Evolutionary conservation across 2,113 vertebrate genomes (phyloP), one percentile per base, ranked within the genome.

Genomic region (Nansenia antarctica): DNA sequence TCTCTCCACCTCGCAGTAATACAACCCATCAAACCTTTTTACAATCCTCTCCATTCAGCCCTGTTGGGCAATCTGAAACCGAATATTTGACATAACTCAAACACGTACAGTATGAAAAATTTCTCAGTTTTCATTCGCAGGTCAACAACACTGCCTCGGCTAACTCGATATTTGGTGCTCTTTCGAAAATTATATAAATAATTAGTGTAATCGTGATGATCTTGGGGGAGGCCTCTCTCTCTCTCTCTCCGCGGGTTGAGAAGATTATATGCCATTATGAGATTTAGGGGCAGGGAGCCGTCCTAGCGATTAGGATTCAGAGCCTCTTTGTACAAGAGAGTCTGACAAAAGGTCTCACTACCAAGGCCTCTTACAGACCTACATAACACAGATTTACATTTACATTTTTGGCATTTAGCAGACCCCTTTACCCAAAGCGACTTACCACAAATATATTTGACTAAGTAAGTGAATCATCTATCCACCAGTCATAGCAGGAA

Each of bases 1-100:
- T 53, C 72, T 42, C 63, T 53, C 65, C 62, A 66, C 76, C 81
- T 80, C 79, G 52, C 35, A 80, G 82, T 80, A 83, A 88, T 76
- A 77, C 69, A 84, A 86, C 24, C 87, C 78, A 86, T 88, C 74
- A 77, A 69, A 82, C 76, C n/a, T n/a, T 67, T 88, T 87, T 84
- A 87, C 79, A 85, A 77, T 78, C 69, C 20, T 34, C 60, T 80
- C n/a, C 77, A 85, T 81, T 86, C 78, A 83, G 69, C 67, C 64
- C 60, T n/a, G n/a, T n/a, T n/a, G 71, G n/a, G 74, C 69, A 73
- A 85, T 75, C 73, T 82, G 85, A 87, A 84, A 86, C 83, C 67
- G 76, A 72, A 78, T 83, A 84, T 81, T 78, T 70, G 80, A 75
- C 74, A 82, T 74, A 74, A 70, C 76, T 84, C 69, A 70, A 85